These are phyloP conservation scores for Cherax destructor DNA, from an alignment of 1,140 invertebrate genomes.

Conservation along the genomic window DNA sequence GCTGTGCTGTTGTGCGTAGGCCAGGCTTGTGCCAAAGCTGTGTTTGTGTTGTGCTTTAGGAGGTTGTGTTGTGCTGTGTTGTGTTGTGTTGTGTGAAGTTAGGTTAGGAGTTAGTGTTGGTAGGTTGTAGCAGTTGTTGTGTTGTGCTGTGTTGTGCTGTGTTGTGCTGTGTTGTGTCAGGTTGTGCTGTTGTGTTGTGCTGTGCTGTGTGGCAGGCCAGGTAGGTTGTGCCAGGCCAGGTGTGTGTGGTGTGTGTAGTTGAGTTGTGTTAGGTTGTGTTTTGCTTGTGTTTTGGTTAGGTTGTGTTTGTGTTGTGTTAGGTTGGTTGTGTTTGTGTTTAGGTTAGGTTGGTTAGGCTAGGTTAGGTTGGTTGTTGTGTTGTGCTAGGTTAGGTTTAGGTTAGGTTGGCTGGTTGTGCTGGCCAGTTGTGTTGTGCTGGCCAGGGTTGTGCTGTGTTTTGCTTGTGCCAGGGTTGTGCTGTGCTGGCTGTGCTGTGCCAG, in stretches of 20 bases:
- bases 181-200: too few relatives aligned
- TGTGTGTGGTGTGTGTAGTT: too few relatives aligned
- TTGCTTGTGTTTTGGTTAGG: too few relatives aligned
- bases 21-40: conserved; percentile 20
- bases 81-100: neutral
- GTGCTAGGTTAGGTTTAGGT: too few relatives aligned
- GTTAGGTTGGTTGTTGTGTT: too few relatives aligned
- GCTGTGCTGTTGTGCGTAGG: neutral
- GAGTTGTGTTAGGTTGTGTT: too few relatives aligned
- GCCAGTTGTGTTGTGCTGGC: conserved; percentile 63
- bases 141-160: conserved; percentile 1
- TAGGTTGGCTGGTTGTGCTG: too few relatives aligned
- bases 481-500: conserved; percentile 1
- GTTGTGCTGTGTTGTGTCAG: neutral
- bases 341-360: too few relatives aligned
- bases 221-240: neutral
- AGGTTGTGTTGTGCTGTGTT: neutral
- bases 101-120: too few relatives aligned
- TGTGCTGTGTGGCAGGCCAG: conserved; percentile 18
- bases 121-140: too few relatives aligned
- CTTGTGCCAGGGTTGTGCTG: neutral
- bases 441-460: conserved; percentile 48
- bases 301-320: too few relatives aligned
- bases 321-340: too few relatives aligned
- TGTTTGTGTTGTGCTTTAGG: neutral